These are phyloP conservation scores for Agrypnus murinus DNA, from an alignment of 2,888 invertebrate genomes.

Conservation along the genomic window DNA sequence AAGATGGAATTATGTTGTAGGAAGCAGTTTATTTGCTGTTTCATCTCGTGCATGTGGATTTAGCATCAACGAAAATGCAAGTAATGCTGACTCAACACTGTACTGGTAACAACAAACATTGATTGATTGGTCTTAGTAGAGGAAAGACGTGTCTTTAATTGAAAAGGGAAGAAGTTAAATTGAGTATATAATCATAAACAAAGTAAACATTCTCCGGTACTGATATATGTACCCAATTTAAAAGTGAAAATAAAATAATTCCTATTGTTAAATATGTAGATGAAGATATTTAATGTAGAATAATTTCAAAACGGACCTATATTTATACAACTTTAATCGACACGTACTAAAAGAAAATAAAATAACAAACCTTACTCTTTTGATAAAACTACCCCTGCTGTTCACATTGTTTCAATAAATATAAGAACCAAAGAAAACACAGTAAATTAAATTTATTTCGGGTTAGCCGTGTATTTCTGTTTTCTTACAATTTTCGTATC, in stretches of 20 bases:
- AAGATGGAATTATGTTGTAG: slow-evolving; percentile 36
- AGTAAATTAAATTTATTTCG: slow-evolving; percentile 59
- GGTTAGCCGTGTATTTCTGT: slow-evolving; percentile 59
- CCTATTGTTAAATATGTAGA: too few species aligned
- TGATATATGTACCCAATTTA: too few species aligned
- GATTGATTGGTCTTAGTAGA: slow-evolving; percentile 47
- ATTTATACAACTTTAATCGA: slow-evolving; percentile 5
- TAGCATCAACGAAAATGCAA: slow-evolving; percentile 40
- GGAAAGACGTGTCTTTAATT: slow-evolving; percentile 36
- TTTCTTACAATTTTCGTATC: slow-evolving; percentile 63
- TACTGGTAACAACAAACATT: slow-evolving; percentile 20
- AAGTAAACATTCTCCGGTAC: background rate
- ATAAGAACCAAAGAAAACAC: slow-evolving; percentile 55
- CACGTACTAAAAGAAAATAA: slow-evolving; percentile 7
- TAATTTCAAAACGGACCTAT: too few species aligned
- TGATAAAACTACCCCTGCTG: slow-evolving; percentile 9
- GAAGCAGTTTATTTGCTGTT: slow-evolving; percentile 32
- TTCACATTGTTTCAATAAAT: slow-evolving; percentile 44
- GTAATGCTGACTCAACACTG: slow-evolving; percentile 44
- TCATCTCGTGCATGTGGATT: slow-evolving; percentile 13
- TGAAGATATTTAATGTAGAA: too few species aligned
- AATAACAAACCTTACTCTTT: slow-evolving; percentile 24
- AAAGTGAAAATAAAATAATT: too few species aligned
- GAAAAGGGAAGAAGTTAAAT: slow-evolving; percentile 21
- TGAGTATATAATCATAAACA: background rate